Conservation (phyloP, 2,113 vertebrate species). For the Blennius ocellaris region DNA sequence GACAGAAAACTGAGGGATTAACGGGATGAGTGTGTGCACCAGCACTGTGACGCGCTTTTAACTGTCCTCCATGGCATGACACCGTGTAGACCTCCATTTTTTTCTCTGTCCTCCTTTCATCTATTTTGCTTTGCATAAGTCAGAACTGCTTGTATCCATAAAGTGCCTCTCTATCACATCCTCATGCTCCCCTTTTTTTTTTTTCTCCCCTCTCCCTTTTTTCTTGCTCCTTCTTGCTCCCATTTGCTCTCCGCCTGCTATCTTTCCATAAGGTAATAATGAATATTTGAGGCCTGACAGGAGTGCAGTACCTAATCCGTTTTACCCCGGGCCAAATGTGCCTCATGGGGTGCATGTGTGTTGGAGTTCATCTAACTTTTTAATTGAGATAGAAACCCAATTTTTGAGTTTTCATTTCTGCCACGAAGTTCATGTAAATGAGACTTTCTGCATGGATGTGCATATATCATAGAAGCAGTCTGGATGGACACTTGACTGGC, state of each 20-base stretch:
- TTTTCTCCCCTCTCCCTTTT: conserved; percentile 18
- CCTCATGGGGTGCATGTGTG: conserved; percentile 65
- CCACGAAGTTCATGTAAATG: conserved; percentile 63
- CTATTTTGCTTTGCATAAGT: conserved; percentile 70
- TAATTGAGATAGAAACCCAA: conserved; percentile 73
- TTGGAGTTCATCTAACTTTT: conserved; percentile 77
- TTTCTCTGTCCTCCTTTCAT: conserved; percentile 66
- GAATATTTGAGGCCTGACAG: conserved; percentile 77
- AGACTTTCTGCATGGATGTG: conserved; percentile 50
- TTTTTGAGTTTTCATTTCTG: conserved; percentile 72
- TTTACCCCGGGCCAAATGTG: conserved; percentile 67
- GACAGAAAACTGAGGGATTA: conserved; percentile 72
- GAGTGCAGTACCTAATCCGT: conserved; percentile 71
- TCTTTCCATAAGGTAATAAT: conserved; percentile 75
- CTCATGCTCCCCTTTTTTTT: conserved; percentile 46
- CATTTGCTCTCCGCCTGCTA: conserved; percentile 48
- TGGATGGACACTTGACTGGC: conserved; percentile 16
- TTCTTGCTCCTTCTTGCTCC: conserved; percentile 49
- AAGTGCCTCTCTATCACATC: conserved; percentile 63
- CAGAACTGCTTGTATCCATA: conserved; percentile 61
- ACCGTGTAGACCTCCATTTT: conserved; percentile 70
- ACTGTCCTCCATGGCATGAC: conserved; percentile 76
- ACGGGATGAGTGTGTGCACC: conserved; percentile 68
- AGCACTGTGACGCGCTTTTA: conserved; percentile 67
- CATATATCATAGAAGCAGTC: conserved; percentile 25